Evolutionary conservation across 2,113 vertebrate genomes (phyloP), one percentile per base, ranked within the genome.

Genomic region (Megaleporinus macrocephalus): DNA sequence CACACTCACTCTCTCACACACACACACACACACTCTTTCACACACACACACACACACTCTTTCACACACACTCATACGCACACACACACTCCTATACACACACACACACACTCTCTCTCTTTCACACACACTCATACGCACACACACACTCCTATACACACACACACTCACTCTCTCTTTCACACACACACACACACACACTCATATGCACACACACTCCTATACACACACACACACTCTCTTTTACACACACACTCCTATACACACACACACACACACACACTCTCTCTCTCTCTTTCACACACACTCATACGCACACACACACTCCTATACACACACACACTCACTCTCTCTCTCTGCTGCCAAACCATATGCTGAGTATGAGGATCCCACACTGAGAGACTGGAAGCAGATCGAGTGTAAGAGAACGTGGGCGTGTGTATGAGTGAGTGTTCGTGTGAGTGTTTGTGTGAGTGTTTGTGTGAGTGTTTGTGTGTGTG

Each of bases 201-300:
- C 36, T 7, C 36, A 36, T 7, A 36, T 7, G 7, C 36, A 47
- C 57, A 70, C 41, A 55, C 2, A 51, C 15, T n/a, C n/a, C n/a
- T n/a, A n/a, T 84, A 88, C 78, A 69, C 86, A 76, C 33, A 77
- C 69, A 47, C 24, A 70, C 51, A 81, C 49, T 41, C 85, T 57
- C 79, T 66, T 7, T 4, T 7, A 36, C 36, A 47, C 57, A 70
- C 41, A 55, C 2, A 51, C 15, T n/a, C n/a, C n/a, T n/a, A n/a
- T 84, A n/a, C n/a, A n/a, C n/a, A n/a, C n/a, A 88, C 78, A 69
- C 86, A 76, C 33, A 77, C 69, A 47, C 24, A 70, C 44, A 47
- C 51, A 81, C 49, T 41, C 85, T 57, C 79, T 66, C 11, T 47
- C 44, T 73, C 51, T 70, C n/a, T n/a, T n/a, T n/a, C n/a, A n/a